Conservation (phyloP, 2,113 vertebrate genomes). For the Carassius gibelio region DNA sequence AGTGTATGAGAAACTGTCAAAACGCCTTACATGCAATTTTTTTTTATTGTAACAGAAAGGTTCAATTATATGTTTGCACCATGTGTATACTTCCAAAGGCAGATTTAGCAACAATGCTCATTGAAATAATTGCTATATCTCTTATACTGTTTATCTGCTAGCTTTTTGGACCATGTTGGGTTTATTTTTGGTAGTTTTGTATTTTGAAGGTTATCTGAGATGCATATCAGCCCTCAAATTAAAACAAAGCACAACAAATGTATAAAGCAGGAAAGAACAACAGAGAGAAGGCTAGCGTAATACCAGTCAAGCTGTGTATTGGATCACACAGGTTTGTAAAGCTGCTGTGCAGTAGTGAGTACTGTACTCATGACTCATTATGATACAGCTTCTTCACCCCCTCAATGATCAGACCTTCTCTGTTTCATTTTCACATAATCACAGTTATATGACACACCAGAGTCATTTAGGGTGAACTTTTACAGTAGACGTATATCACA, state of each 20-base stretch:
- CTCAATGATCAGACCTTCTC: slow-evolving; percentile 42
- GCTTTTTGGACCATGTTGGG: too few relatives aligned
- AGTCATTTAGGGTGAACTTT: slow-evolving; percentile 41
- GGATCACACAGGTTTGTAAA: slow-evolving; percentile 8
- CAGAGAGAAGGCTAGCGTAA: neutral
- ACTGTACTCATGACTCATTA: slow-evolving; percentile 46
- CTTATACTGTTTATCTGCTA: too few relatives aligned
- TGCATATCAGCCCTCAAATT: too few relatives aligned
- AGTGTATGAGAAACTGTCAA: too few relatives aligned
- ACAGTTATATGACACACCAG: neutral
- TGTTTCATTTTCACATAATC: slow-evolving; percentile 47
- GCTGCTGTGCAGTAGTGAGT: slow-evolving; percentile 15
- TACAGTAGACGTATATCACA: neutral
- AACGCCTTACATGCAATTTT: too few relatives aligned
- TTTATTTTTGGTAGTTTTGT: too few relatives aligned
- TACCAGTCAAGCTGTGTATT: slow-evolving; percentile 12
- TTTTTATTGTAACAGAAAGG: too few relatives aligned
- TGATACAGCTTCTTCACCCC: slow-evolving; percentile 25
- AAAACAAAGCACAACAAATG: neutral
- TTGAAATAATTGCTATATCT: too few relatives aligned
- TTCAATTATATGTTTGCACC: too few relatives aligned
- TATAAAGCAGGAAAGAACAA: neutral
- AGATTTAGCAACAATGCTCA: too few relatives aligned
- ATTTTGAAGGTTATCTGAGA: too few relatives aligned
- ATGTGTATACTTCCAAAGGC: too few relatives aligned